Conservation (phyloP, 2,797 vertebrate species). For the Brotogeris chrysoptera region DNA sequence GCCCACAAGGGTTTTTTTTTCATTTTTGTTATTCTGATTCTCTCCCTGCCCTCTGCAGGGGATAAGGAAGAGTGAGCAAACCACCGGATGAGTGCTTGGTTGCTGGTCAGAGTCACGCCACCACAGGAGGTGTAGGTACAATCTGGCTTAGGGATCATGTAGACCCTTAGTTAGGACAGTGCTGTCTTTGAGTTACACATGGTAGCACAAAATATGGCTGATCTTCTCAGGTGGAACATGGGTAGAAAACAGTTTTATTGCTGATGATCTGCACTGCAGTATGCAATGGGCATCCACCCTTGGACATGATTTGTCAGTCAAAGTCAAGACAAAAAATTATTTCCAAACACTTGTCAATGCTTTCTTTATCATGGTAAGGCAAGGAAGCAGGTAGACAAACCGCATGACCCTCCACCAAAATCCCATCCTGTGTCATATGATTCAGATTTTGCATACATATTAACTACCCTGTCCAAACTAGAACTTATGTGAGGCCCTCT, state of each 20-base stretch:
- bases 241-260: background rate
- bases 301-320: background rate
- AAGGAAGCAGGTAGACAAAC: background rate
- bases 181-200: background rate
- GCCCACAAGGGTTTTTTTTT: background rate
- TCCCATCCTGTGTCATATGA: background rate
- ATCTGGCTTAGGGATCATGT: background rate
- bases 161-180: background rate
- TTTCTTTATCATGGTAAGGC: background rate
- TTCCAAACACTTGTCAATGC: background rate
- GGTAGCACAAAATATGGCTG: background rate
- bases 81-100: rapidly evolving
- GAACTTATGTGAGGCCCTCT: background rate
- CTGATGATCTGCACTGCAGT: background rate
- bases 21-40: background rate
- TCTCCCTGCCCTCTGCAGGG: background rate
- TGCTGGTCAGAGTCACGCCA: background rate
- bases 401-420: rapidly evolving
- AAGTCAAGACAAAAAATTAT: background rate
- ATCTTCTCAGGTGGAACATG: background rate
- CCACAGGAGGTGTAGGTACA: rapidly evolving
- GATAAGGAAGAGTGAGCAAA: background rate
- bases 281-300: background rate
- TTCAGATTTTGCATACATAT: background rate
- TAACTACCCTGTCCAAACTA: background rate